Evolutionary conservation across 2,797 vertebrate species (phyloP), one percentile per base, ranked within the genome.

Genomic region (Myripristis jacobus): DNA sequence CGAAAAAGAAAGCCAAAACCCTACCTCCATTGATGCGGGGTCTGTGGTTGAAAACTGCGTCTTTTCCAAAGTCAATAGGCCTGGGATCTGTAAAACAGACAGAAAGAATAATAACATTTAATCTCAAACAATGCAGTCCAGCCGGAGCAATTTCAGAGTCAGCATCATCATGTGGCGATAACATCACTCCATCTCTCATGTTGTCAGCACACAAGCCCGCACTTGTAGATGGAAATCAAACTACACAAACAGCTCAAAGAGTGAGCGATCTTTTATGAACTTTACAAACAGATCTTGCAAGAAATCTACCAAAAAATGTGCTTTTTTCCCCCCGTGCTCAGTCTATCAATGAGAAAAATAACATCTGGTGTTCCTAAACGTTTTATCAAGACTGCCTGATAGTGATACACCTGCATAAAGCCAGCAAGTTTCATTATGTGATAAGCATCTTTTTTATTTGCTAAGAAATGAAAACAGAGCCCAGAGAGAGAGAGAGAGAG

Each of bases 41-140:
- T 71, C 91, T 87, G 74, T 63, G 84, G 74, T 92, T 91, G 86
- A 92, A 92, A 58, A 90, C 73, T 1, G 67, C 74, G 63, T 93
- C 91, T 64, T 93, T 94, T 51, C 90, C 94, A n/a, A 93, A 93
- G 84, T 94, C 93, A 21, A 92, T 88, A 0, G 91, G 88, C 73
- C 92, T 93, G 73, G 89, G 90, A 71, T 90, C 90, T 94, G 92
- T 74, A 75, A 77, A 79, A 53, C 72, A 84, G 73, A 87, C 76
- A 85, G 53, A 80, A 6, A 85, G 55, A 76, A 51, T 10, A 53
- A 62, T 3, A 11, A 31, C 1, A 22, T 34, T 90, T 83, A 87
- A 83, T 84, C 64, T 75, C 63, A n/a, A 70, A 51, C 1, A 66
- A 29, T 75, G 52, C 81, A 60, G 58, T 75, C 56, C 53, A 48